phyloP scores from a whole-genome alignment of 2,113 vertebrate genomes.

The Aspidoscelis tigris region DNA sequence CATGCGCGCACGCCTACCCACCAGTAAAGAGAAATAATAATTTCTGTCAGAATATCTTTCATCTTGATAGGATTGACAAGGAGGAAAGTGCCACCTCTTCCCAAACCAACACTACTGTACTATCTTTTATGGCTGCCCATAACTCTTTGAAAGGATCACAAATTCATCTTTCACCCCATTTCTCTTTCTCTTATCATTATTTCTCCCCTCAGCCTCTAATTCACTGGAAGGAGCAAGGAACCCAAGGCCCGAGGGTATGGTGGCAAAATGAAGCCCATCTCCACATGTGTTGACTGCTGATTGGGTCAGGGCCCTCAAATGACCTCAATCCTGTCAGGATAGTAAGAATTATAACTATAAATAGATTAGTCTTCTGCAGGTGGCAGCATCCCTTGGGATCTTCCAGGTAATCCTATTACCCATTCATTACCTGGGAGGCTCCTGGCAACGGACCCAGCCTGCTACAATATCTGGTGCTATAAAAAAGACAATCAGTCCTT shows the following conservation, averaged over 20 bases:
- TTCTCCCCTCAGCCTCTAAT: not conserved
- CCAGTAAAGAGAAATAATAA: too few species aligned
- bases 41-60: not conserved
- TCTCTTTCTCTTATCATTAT: constrained; percentile 1
- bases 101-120: not conserved
- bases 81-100: not conserved
- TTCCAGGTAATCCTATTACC: constrained; percentile 34
- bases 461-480: constrained; percentile 1
- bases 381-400: constrained; percentile 31
- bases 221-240: not conserved
- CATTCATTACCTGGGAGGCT: constrained; percentile 32
- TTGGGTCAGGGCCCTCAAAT: constrained; percentile 25
- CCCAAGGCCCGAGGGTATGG: not conserved
- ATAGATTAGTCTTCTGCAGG: constrained; percentile 6
- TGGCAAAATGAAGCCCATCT: constrained; percentile 2
- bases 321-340: constrained; percentile 17
- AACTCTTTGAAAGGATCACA: not conserved
- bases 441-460: not conserved
- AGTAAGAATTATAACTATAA: constrained; percentile 12
- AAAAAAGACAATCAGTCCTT: not conserved
- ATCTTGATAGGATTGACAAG: not conserved
- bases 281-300: not conserved
- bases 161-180: not conserved
- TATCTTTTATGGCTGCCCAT: not conserved
- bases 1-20: too few species aligned